Percentiles rank a stretch among this genome's conserved stretches.
phyloP scores from a whole-genome alignment of 2,797 vertebrate species.

The Buphagus erythrorhynchus region DNA sequence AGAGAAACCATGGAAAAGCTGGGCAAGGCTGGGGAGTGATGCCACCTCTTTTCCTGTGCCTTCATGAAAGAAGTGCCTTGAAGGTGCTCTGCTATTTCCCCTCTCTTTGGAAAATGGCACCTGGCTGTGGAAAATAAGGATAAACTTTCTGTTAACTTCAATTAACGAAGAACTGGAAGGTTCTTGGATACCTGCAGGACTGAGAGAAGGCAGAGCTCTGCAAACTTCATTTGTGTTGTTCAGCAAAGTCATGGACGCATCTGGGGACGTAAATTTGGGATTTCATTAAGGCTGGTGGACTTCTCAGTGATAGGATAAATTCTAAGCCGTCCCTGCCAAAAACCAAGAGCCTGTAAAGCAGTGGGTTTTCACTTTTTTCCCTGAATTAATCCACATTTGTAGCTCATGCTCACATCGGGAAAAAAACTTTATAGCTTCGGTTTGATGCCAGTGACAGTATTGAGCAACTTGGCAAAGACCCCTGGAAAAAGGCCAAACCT shows the following conservation, averaged over 20 bases:
- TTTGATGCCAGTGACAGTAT: not conserved
- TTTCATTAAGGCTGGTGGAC: too few relatives aligned
- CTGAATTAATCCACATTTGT: not conserved
- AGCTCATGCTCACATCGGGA: not conserved
- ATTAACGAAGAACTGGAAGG: not conserved
- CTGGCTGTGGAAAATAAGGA: not conserved
- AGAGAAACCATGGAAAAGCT: not conserved
- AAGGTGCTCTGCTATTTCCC: not conserved
- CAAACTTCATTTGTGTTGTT: rapidly evolving
- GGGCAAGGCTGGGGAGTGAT: not conserved
- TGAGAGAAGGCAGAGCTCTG: not conserved
- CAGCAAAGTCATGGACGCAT: rapidly evolving
- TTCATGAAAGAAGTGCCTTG: not conserved
- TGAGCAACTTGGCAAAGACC: constrained; percentile 19
- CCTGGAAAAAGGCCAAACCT: not conserved
- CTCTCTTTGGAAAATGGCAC: not conserved
- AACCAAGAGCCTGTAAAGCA: not conserved
- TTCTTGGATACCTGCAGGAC: not conserved
- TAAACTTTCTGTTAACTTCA: not conserved
- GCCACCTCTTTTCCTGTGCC: not conserved
- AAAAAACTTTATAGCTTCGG: not conserved
- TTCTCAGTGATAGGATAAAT: not conserved
- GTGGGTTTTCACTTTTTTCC: not conserved
- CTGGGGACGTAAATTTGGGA: not conserved
- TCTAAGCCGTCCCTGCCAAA: not conserved